phyloP scores from a whole-genome alignment of 1,140 invertebrate species.

The Goniozus legneri region DNA sequence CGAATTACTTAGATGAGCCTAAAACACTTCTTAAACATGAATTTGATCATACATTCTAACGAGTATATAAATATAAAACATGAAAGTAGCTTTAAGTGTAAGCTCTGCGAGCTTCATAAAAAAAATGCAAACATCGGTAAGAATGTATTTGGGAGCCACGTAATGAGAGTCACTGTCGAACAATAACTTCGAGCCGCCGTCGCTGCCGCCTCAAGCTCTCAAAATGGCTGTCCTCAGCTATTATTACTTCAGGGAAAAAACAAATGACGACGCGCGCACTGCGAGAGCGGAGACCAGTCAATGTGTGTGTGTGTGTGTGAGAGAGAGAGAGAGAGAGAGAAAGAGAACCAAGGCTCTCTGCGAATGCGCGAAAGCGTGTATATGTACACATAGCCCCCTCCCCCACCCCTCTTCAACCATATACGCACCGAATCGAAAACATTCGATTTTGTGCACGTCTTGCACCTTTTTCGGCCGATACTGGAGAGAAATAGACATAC shows the following conservation, averaged over 20 bases:
- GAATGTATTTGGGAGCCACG: conserved; percentile 15
- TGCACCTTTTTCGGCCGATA: too few relatives aligned
- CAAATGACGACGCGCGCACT: conserved; percentile 39
- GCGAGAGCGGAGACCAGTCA: too few relatives aligned
- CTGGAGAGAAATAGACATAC: too few relatives aligned
- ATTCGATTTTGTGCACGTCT: too few relatives aligned
- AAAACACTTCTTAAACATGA: too few relatives aligned
- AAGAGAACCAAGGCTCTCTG: conserved; percentile 30
- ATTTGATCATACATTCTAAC: too few relatives aligned
- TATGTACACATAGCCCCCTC: background rate
- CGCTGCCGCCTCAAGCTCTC: too few relatives aligned
- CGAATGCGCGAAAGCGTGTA: conserved; percentile 5
- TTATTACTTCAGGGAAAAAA: conserved; percentile 51
- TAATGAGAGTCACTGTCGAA: conserved; percentile 41
- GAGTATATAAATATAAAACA: too few relatives aligned
- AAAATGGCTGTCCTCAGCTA: conserved; percentile 55
- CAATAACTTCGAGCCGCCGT: conserved; percentile 52
- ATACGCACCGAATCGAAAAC: conserved; percentile 27
- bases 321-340: conserved; percentile 9
- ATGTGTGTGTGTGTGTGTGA: too few relatives aligned
- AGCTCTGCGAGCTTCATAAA: background rate
- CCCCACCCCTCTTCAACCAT: background rate
- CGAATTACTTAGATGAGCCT: too few relatives aligned
- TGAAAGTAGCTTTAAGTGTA: too few relatives aligned
- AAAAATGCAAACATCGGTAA: background rate